phyloP scores from a whole-genome alignment of 2,888 invertebrate genomes.

The Herminia tarsipennalis region DNA sequence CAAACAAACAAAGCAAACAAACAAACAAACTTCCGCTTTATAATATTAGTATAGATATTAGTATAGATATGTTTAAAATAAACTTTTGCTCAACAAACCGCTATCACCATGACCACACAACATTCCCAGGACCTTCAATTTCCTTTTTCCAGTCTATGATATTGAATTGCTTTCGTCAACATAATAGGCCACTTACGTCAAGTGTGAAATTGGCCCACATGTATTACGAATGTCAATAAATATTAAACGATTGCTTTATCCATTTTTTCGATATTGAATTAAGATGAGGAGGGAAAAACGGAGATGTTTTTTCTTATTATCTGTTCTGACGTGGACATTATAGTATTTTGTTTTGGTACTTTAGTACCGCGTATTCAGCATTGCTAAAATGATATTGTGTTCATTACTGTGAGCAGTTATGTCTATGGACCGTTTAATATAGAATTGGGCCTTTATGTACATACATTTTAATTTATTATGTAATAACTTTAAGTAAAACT shows the following conservation, averaged over 20 bases:
- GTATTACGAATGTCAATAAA: conserved; percentile 26
- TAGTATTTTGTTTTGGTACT: neutral
- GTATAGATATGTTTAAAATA: neutral
- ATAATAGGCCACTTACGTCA: conserved; percentile 72
- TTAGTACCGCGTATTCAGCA: neutral
- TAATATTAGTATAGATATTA: neutral
- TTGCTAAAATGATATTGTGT: too few relatives aligned
- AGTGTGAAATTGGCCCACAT: conserved; percentile 64
- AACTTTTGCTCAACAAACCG: conserved; percentile 26
- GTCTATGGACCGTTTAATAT: too few relatives aligned
- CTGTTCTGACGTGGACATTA: neutral
- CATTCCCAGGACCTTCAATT: conserved; percentile 69
- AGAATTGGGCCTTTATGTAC: too few relatives aligned
- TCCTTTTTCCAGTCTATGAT: conserved; percentile 76
- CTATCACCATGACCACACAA: conserved; percentile 34
- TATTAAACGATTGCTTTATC: conserved; percentile 23
- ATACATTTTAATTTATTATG: too few relatives aligned
- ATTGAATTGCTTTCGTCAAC: conserved; percentile 75
- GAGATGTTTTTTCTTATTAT: conserved; percentile 9
- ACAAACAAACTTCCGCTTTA: neutral
- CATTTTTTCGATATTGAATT: conserved; percentile 21
- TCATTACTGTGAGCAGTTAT: too few relatives aligned
- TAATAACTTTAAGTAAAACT: too few relatives aligned
- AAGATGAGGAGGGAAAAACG: conserved; percentile 8
- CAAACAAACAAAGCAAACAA: too few relatives aligned